Evolutionary conservation across 2,888 invertebrate species (phyloP).

Genomic region (Pandemis corylana): DNA sequence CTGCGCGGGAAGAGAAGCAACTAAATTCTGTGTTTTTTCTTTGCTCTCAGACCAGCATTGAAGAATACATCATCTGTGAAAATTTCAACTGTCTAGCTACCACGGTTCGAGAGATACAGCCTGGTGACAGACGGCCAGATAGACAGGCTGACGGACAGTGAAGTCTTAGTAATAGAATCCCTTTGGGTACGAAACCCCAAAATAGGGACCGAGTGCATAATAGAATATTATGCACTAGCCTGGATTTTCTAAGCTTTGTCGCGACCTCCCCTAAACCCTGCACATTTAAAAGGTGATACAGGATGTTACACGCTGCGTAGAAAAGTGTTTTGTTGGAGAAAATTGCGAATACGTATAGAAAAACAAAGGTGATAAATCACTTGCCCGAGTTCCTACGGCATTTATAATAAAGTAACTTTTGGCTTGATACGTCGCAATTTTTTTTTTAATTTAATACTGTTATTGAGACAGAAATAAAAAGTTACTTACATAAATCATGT

Average conservation of each 20-base stretch:
- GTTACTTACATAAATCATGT: no score
- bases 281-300: conserved; percentile 55
- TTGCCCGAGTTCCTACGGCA: neutral
- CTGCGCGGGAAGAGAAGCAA: no score
- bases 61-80: no score
- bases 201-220: neutral
- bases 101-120: no score
- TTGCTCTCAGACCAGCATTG: no score
- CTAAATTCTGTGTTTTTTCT: no score
- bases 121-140: no score
- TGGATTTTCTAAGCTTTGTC: conserved; percentile 45
- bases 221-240: neutral
- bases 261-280: conserved; percentile 49
- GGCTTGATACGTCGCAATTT: neutral
- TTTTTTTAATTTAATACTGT: neutral
- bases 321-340: conserved; percentile 48
- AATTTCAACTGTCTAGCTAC: no score
- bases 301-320: conserved; percentile 46
- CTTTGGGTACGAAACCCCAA: no score
- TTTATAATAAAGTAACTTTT: neutral
- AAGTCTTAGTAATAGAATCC: no score
- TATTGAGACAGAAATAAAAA: neutral
- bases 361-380: neutral
- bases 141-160: no score
- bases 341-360: conserved; percentile 16